Conservation (phyloP, 1,140 invertebrate species). For the Alviniconcha marisindica region DNA sequence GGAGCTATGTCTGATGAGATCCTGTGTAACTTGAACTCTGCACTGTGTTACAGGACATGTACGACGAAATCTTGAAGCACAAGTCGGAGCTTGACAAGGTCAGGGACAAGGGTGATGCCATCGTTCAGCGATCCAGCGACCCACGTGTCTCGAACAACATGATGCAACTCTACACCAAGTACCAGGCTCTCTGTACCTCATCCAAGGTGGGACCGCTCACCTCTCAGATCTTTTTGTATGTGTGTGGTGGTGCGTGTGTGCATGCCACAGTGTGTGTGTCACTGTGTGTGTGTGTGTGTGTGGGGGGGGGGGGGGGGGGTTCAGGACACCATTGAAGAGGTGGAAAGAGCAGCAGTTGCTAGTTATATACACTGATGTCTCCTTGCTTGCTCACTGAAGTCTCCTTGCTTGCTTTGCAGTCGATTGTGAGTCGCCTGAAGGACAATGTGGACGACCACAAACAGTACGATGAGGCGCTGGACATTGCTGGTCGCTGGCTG, state of each 20-base stretch:
- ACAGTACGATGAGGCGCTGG: conserved; percentile 67
- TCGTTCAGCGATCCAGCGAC: conserved; percentile 94
- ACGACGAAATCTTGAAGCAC: conserved; percentile 95
- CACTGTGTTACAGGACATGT: conserved; percentile 79
- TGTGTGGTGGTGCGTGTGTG: neutral
- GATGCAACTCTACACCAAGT: conserved; percentile 95
- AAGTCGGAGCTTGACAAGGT: conserved; percentile 93
- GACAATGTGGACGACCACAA: conserved; percentile 71
- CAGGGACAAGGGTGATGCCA: conserved; percentile 92
- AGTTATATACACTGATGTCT: too few species aligned
- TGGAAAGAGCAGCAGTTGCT: too few species aligned
- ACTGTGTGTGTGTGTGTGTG: neutral
- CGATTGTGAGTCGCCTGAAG: conserved; percentile 83
- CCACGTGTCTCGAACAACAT: conserved; percentile 95
- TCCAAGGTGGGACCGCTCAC: conserved; percentile 83
- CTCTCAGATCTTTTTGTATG: neutral
- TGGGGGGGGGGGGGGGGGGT: neutral
- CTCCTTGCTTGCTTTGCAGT: conserved; percentile 57
- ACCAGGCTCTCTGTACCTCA: conserved; percentile 92
- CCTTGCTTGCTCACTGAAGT: too few species aligned
- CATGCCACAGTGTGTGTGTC: neutral
- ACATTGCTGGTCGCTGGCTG: conserved; percentile 67
- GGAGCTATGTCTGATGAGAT: too few species aligned
- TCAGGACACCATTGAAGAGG: too few species aligned
- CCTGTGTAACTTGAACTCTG: neutral